Base-by-base conservation (phyloP, 2,888 invertebrate genomes). In the Gandaritis pyraliata region DNA sequence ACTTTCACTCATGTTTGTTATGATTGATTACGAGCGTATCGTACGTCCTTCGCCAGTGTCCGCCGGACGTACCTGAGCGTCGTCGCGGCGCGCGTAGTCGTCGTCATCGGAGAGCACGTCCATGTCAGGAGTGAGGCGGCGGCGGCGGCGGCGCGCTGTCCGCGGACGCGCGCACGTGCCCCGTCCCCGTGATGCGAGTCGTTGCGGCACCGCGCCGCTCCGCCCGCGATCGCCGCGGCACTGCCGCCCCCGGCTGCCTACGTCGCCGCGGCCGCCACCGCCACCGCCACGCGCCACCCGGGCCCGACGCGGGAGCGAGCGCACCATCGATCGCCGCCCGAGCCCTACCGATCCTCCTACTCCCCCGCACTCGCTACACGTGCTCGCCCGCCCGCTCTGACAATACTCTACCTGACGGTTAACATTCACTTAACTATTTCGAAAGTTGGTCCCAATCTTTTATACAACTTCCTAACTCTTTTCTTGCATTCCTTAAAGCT, bases 51-150 rank as follows among this genome's bases (percentile, higher is more conserved):
- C 18, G 47, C 11, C 13, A 23, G 13, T n/a, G 30, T 16, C n/a
- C n/a, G 6, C 38, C 48, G 8, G 33, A 76, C 81, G 74, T 88
- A 92, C 91, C 91, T 91, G 90, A 74, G 84, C 85, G 72, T 88
- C 85, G 72, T 88, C 88, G 69, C 89, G 87, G 81, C 88, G 88
- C 82, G 85, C 75, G 80, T 82, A 90, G 54, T 92, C 91, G 76
- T 91, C 90, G 82, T 92, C 91, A 83, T 92, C 91, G 80, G 90
- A 90, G 82, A 91, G 91, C 80, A 87, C 89, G 87, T 92, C 90
- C 91, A 92, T 92, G 83, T 83, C 85, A 76, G 64, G 72, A 72
- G 64, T 63, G 69, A 65, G 77, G 80, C 73, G 81, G 65, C 82
- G 83, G 82, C 85, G 65, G 64, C 65, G 67, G 68, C 66, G 85